phyloP scores from a whole-genome alignment of 1,140 invertebrate species.

The Oreohelix idahoensis region DNA sequence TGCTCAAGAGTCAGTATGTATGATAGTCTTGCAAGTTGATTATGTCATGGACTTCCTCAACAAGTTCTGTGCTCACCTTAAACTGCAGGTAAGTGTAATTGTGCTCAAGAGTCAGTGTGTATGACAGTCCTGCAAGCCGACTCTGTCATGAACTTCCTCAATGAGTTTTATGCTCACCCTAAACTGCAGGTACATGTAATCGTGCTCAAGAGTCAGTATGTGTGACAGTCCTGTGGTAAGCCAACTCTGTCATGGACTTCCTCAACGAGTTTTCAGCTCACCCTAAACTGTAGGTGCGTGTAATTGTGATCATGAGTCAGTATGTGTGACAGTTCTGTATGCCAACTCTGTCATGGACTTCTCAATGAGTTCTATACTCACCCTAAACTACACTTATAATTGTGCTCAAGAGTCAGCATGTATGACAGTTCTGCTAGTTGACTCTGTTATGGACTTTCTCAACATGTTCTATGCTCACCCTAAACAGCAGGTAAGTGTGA shows the following conservation, averaged over 20 bases:
- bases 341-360: slow-evolving; percentile 99
- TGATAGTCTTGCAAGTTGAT: slow-evolving; percentile 94
- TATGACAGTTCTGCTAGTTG: slow-evolving; percentile 93
- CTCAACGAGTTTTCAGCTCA: slow-evolving; percentile 99
- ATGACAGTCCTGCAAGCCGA: slow-evolving; percentile 95
- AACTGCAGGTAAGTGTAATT: slow-evolving; percentile 80
- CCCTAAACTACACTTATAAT: slow-evolving; percentile 85
- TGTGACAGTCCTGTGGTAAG: slow-evolving; percentile 89
- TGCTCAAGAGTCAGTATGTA: slow-evolving; percentile 80
- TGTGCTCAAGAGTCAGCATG: slow-evolving; percentile 78
- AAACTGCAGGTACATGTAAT: slow-evolving; percentile 81
- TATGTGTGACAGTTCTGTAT: slow-evolving; percentile 94
- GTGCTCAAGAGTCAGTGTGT: slow-evolving; percentile 78
- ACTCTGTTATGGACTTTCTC: slow-evolving; percentile 98
- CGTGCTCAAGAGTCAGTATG: slow-evolving; percentile 78
- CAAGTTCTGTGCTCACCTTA: slow-evolving; percentile 97
- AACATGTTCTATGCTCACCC: slow-evolving; percentile 99
- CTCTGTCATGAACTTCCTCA: slow-evolving; percentile 98
- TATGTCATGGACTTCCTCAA: slow-evolving; percentile 99
- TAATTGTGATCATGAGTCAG: slow-evolving; percentile 63
- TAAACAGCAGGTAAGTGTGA: slow-evolving; percentile 81
- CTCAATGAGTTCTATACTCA: slow-evolving; percentile 99
- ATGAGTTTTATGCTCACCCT: slow-evolving; percentile 98
- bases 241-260: slow-evolving; percentile 98
- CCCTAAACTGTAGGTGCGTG: slow-evolving; percentile 85